Evolutionary conservation across 1,140 invertebrate genomes (phyloP).

Genomic region (Papilio dardanus): DNA sequence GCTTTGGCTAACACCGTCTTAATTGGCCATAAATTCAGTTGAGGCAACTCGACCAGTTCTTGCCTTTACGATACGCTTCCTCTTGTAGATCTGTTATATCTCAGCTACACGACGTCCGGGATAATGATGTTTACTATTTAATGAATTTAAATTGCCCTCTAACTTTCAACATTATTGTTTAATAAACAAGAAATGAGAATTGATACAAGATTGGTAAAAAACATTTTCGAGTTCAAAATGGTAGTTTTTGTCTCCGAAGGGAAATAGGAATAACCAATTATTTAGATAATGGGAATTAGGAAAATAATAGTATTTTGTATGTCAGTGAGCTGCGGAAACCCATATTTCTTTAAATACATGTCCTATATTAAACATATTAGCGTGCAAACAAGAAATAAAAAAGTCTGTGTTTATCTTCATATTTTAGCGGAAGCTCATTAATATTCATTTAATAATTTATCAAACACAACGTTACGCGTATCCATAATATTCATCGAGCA

Average conservation of each 20-base stretch:
- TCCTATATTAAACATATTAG: too few relatives aligned
- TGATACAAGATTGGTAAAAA: background rate
- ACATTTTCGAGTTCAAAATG: background rate
- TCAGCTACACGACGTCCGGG: background rate
- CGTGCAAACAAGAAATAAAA: background rate
- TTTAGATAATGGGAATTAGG: too few relatives aligned
- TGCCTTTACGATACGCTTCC: conserved; percentile 56
- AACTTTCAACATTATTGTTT: background rate
- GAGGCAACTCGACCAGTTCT: conserved; percentile 66
- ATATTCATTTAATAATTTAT: background rate
- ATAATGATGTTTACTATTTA: conserved; percentile 26
- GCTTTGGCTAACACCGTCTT: conserved; percentile 74
- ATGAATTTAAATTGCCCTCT: conserved; percentile 14
- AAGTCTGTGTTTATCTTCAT: too few relatives aligned
- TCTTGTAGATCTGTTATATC: conserved; percentile 48
- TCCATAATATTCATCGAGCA: conserved; percentile 16
- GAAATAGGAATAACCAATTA: too few relatives aligned
- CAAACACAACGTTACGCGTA: conserved; percentile 5
- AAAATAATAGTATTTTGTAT: too few relatives aligned
- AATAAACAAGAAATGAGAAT: background rate
- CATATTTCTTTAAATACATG: too few relatives aligned
- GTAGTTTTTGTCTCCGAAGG: background rate
- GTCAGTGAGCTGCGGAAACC: too few relatives aligned
- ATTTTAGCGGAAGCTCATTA: background rate
- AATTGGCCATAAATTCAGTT: conserved; percentile 79